Percentiles rank a stretch among this genome's conserved stretches.
Conservation (phyloP, 37 sponge, comb jelly and placozoan species). For the Corticium candelabrum region DNA sequence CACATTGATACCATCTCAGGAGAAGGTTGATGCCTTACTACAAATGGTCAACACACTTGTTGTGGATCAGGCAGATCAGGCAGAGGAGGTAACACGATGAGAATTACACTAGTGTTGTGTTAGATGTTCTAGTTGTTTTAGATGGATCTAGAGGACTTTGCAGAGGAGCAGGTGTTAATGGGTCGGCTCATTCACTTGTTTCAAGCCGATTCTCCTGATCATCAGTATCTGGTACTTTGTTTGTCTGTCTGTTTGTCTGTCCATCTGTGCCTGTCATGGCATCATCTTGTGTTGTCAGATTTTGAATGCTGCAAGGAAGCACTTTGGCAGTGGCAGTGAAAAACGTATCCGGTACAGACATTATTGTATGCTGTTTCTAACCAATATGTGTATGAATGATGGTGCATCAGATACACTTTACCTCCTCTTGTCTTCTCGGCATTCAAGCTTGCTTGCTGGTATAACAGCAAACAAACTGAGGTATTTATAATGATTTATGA, state of each 20-base stretch:
- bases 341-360: no score
- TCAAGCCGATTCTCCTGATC: conserved; percentile 61
- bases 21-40: conserved; percentile 71
- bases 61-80: conserved; percentile 72
- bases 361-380: not conserved
- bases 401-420: conserved; percentile 57
- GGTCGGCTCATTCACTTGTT: conserved; percentile 77
- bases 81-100: conserved; percentile 15
- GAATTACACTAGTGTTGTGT: conserved; percentile 9
- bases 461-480: conserved; percentile 52
- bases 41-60: conserved; percentile 65
- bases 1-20: conserved; percentile 46
- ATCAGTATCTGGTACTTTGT: conserved; percentile 78
- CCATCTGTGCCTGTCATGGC: not conserved
- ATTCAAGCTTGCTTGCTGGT: conserved; percentile 55
- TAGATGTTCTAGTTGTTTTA: conserved; percentile 50
- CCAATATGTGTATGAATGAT: not conserved
- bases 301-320: conserved; percentile 69
- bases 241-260: conserved; percentile 11
- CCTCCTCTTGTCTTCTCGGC: conserved; percentile 87
- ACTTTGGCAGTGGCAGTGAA: conserved; percentile 79
- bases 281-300: conserved; percentile 53
- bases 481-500: conserved; percentile 16
- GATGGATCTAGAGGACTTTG: conserved; percentile 89
- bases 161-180: conserved; percentile 78